Evolutionary conservation across 2,797 vertebrate genomes (phyloP).

Genomic region (Pangasius djambal): DNA sequence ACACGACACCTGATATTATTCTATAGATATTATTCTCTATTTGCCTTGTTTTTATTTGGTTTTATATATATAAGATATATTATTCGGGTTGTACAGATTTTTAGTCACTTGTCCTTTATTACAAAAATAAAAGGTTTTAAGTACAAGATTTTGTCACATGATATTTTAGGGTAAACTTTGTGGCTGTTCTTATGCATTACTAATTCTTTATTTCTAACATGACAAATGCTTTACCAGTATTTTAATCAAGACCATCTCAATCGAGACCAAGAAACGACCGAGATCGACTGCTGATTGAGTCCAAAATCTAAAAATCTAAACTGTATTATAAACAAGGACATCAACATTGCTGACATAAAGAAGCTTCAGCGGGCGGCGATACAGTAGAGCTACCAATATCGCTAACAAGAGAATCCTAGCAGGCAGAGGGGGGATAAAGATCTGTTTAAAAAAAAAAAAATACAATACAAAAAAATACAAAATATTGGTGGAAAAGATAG

Average conservation of each 20-base stretch:
- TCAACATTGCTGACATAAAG: not conserved
- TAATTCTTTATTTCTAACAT: not conserved
- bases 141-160: conserved; percentile 53
- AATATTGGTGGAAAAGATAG: not conserved
- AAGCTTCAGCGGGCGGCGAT: not conserved
- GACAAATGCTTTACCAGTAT: not conserved
- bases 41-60: conserved; percentile 60
- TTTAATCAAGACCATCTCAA: not conserved
- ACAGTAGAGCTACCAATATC: not conserved
- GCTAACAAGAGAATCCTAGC: not conserved
- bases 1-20: conserved; percentile 53
- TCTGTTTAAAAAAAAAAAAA: not conserved
- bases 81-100: conserved; percentile 78
- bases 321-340: not conserved
- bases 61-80: conserved; percentile 61
- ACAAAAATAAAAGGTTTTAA: conserved; percentile 67
- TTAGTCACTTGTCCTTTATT: conserved; percentile 69
- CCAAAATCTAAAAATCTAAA: not conserved
- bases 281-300: not conserved
- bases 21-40: conserved; percentile 51
- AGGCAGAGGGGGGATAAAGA: not conserved
- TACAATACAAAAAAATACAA: not conserved
- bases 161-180: not conserved
- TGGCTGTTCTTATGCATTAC: not conserved
- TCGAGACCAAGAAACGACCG: not conserved